A percentile compares a stretch with the other conserved stretches of the same genome.
phyloP scores from a whole-genome alignment of 30 jellyfish, hydroid and myxozoan species.

The Cassiopea andromeda region DNA sequence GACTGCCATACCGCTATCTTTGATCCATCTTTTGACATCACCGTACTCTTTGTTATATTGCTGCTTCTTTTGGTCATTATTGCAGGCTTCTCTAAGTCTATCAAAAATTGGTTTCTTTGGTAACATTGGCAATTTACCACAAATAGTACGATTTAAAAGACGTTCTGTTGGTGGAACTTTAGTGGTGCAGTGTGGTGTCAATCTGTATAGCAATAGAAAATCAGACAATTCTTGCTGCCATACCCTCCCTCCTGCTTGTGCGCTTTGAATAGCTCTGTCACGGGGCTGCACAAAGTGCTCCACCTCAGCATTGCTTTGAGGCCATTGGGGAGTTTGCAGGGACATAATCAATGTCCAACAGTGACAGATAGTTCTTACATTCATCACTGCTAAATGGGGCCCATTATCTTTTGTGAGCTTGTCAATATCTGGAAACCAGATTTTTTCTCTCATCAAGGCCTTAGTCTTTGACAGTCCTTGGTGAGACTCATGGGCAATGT shows the following conservation, averaged over 20 bases:
- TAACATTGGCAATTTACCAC: conserved; percentile 27
- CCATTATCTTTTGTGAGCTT: background rate
- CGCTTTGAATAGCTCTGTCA: conserved; percentile 30
- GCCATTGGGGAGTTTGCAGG: too few relatives aligned
- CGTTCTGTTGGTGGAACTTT: conserved; percentile 40
- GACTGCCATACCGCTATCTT: background rate
- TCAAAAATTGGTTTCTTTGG: background rate
- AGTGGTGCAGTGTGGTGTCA: conserved; percentile 33
- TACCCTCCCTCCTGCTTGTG: background rate
- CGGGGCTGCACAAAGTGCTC: conserved; percentile 9
- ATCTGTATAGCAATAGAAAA: conserved; percentile 13
- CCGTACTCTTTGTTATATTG: conserved; percentile 14
- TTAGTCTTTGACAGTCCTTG: background rate
- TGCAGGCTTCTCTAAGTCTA: background rate
- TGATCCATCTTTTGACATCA: conserved; percentile 3
- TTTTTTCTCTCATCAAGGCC: conserved; percentile 9
- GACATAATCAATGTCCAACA: too few relatives aligned
- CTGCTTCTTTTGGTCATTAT: background rate
- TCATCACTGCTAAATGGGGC: too few relatives aligned
- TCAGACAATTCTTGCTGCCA: conserved; percentile 12
- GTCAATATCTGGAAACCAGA: conserved; percentile 27
- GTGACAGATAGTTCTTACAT: too few relatives aligned
- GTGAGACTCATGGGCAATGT: background rate
- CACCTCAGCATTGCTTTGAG: too few relatives aligned
- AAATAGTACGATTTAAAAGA: conserved; percentile 17